Conservation (phyloP, 2,113 vertebrate genomes). For the Odocoileus virginianus region DNA sequence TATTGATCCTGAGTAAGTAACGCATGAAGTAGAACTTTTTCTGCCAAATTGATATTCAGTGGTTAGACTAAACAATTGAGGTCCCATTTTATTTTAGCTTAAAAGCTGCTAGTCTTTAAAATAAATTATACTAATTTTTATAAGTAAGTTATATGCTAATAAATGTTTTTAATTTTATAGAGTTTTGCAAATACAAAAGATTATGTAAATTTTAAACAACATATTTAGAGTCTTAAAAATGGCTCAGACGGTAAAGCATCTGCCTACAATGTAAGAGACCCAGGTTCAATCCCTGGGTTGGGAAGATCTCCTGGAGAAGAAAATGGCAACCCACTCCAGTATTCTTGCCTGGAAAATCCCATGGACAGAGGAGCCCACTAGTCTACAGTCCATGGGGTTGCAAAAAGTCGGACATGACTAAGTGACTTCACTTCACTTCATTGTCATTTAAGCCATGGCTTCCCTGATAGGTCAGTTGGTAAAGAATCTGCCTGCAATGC, state of each 20-base stretch:
- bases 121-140: not conserved
- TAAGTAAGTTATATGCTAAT: not conserved
- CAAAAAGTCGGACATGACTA: not conserved
- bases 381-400: not conserved
- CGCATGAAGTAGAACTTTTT: not conserved
- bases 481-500: not conserved
- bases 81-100: not conserved
- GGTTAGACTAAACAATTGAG: not conserved
- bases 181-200: not conserved
- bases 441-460: not conserved
- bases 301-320: not conserved
- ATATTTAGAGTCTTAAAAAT: not conserved
- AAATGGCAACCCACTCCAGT: not conserved
- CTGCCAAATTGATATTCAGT: not conserved
- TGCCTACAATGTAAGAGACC: not conserved
- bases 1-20: not conserved
- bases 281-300: rapidly evolving
- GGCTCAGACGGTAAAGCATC: not conserved
- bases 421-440: not conserved
- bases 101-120: not conserved
- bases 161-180: not conserved
- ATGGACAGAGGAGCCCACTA: rapidly evolving
- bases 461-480: not conserved
- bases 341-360: not conserved
- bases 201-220: not conserved